Percentiles rank a stretch among this genome's conserved stretches.
Conservation (phyloP, 2,113 vertebrate genomes). For the Vulpes vulpes region DNA sequence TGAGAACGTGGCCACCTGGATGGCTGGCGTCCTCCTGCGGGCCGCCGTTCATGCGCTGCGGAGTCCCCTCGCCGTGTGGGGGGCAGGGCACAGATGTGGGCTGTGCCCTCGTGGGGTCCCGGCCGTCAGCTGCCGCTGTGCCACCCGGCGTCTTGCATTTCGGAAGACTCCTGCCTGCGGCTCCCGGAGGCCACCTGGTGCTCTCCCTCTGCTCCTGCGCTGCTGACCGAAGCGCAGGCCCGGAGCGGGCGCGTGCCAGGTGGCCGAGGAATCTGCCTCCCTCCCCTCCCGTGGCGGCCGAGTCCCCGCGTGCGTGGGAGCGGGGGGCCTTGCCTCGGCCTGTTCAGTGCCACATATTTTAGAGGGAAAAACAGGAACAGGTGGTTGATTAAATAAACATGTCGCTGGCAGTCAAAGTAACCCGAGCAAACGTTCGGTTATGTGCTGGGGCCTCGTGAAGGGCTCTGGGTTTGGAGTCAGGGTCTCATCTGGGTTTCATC, state of each 20-base stretch:
- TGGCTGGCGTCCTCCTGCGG: accelerated
- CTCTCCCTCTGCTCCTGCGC: not conserved
- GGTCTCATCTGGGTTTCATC: not conserved
- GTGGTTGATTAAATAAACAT: slow-evolving; percentile 85
- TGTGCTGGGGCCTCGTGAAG: not conserved
- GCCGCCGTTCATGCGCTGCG: accelerated
- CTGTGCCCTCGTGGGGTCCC: not conserved
- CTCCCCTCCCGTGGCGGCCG: slow-evolving; percentile 49
- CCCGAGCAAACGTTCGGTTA: not conserved
- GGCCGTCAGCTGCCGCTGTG: not conserved
- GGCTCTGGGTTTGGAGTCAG: not conserved
- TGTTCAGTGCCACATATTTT: slow-evolving; percentile 52
- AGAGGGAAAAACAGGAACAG: slow-evolving; percentile 77
- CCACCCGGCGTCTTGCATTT: slow-evolving; percentile 17
- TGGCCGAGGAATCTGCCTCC: slow-evolving; percentile 53
- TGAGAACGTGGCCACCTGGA: not conserved
- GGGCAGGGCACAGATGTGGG: not conserved
- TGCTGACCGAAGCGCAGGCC: not conserved
- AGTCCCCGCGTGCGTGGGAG: slow-evolving; percentile 70
- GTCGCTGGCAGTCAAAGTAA: slow-evolving; percentile 76
- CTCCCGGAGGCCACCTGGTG: not conserved
- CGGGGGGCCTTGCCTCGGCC: not conserved
- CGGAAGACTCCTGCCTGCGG: not conserved
- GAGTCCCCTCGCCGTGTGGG: not conserved
- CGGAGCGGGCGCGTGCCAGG: not conserved